Evolutionary conservation across 2,113 vertebrate species (phyloP), one percentile per base, ranked within the genome.

Genomic region (Prietella phreatophila): DNA sequence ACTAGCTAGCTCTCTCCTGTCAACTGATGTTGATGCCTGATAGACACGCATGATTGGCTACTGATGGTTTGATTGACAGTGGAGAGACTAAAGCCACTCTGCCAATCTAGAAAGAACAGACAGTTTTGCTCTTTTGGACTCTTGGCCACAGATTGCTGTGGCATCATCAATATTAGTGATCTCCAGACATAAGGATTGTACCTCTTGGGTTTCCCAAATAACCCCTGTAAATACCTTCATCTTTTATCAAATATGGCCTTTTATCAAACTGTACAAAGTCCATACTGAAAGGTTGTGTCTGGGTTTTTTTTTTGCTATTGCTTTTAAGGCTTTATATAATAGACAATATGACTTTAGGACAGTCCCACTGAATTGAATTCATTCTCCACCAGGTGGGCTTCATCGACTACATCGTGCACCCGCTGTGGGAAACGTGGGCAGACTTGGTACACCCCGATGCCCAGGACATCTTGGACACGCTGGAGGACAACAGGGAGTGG

Each of bases 401-500:
- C 93, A 99, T 99, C 92, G 98, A 99, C 94, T 99, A 99, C 93
- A 99, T 99, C 42, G 98, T 98, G 89, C 98, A 99, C 94, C 98
- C 98, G 85, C 93, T 99, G 91, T 99, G 98, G 98, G 98, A 99
- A 93, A 99, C 98, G 0, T 99, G 98, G 98, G 98, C 98, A 11
- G 98, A 99, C 94, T 96, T 99, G 30, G 98, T 99, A 63, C 98
- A 99, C 91, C 98, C 98, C 0, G 98, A 99, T 5, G 98, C 98
- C 93, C 98, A 99, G 94, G 98, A 99, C 94, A 99, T 99, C 93
- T 93, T 99, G 93, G 98, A 99, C 95, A 99, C 97, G 14, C 93
- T 99, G 93, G 98, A 99, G 92, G 98, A 99, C 95, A 99, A 99
- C 95, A 96, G 98, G 91, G 98, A 99, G 93, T 99, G 97, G 97